Percentiles rank a stretch among this genome's conserved stretches.
Conservation (phyloP, 2,888 invertebrate species). For the Watsonalla cultraria region DNA sequence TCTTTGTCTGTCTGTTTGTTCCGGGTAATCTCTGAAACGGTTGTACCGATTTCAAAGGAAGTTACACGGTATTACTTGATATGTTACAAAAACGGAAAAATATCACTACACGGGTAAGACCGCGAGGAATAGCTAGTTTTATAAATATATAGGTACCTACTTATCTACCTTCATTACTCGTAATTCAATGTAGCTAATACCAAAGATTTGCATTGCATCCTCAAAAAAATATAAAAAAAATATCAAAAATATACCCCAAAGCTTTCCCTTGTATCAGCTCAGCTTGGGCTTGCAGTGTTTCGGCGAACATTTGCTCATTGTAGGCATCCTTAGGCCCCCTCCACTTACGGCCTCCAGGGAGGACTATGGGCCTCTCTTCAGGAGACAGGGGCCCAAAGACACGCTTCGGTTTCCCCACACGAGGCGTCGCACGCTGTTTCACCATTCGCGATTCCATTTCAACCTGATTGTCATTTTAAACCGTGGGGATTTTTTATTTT, state of each 20-base stretch:
- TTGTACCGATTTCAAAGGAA: no score
- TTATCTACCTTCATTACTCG: no score
- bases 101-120: no score
- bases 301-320: conserved; percentile 92
- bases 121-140: no score
- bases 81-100: no score
- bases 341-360: conserved; percentile 89
- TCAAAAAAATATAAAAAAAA: neutral
- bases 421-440: conserved; percentile 70
- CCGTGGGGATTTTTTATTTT: neutral
- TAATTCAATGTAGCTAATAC: no score
- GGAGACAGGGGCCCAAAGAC: conserved; percentile 81
- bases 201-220: neutral
- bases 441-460: conserved; percentile 65
- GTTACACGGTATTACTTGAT: no score
- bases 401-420: conserved; percentile 54
- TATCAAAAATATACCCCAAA: conserved; percentile 82
- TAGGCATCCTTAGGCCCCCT: conserved; percentile 91
- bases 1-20: no score
- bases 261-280: conserved; percentile 91
- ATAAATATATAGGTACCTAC: no score
- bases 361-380: conserved; percentile 83
- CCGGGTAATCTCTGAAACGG: no score
- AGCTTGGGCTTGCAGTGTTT: conserved; percentile 90
- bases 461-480: conserved; percentile 21